These are phyloP conservation scores for Seladonia tumulorum DNA, from an alignment of 2,888 invertebrate species.

Conservation along the genomic window DNA sequence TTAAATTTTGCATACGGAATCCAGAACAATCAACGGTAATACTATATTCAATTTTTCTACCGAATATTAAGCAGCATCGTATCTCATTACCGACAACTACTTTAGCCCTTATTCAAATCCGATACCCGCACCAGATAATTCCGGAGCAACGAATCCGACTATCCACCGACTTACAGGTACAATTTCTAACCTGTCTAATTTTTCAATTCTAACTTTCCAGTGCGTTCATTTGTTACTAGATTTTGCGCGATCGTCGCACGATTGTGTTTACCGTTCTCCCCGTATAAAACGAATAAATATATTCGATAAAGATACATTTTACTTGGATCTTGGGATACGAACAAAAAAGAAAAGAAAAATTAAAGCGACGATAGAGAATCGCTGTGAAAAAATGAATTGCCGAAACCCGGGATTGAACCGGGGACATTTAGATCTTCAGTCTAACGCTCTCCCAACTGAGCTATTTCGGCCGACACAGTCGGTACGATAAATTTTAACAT, in stretches of 20 bases:
- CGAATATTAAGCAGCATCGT: constrained; percentile 76
- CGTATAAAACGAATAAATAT: not conserved
- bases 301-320: not conserved
- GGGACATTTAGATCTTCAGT: not conserved
- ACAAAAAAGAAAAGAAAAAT: not conserved
- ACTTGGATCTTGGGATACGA: not conserved
- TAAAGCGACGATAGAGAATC: not conserved
- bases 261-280: no score
- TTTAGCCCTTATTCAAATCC: constrained; percentile 31
- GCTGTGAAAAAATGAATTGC: not conserved
- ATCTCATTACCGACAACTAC: constrained; percentile 62
- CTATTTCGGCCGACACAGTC: not conserved
- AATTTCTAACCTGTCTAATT: not conserved
- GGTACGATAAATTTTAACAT: not conserved
- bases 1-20: constrained; percentile 77
- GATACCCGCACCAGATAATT: constrained; percentile 40
- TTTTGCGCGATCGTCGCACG: no score
- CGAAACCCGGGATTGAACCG: constrained; percentile 1
- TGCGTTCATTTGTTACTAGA: no score
- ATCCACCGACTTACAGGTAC: not conserved
- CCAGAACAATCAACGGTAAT: constrained; percentile 77
- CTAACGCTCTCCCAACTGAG: not conserved
- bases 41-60: constrained; percentile 80
- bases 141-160: not conserved
- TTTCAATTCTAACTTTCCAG: not conserved